A percentile compares a stretch with the other conserved stretches of the same genome.
These are phyloP conservation scores for Procambarus clarkii DNA, from an alignment of 1,140 invertebrate species.

Conservation along the genomic window DNA sequence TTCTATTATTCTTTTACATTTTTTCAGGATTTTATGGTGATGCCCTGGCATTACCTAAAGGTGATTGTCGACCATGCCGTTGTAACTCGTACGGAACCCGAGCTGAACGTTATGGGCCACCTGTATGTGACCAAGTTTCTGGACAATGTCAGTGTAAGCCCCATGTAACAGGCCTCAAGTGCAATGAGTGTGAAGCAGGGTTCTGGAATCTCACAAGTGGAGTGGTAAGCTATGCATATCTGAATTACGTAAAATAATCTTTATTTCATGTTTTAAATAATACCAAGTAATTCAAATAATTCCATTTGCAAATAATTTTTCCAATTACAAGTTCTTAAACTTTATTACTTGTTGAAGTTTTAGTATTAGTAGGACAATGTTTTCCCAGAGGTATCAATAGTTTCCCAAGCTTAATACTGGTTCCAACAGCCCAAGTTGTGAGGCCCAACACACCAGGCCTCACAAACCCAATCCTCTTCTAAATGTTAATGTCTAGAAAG, in stretches of 20 bases:
- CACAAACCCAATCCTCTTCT: no score
- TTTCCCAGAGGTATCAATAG: no score
- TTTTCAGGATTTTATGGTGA: conserved; percentile 88
- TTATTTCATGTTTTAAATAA: no score
- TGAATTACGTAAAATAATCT: neutral
- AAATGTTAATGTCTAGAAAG: no score
- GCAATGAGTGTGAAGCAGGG: conserved; percentile 90
- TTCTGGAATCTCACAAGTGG: conserved; percentile 89
- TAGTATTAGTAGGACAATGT: no score
- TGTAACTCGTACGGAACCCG: conserved; percentile 89
- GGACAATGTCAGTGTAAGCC: conserved; percentile 92
- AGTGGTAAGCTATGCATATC: conserved; percentile 76
- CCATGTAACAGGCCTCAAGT: conserved; percentile 90
- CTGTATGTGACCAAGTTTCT: conserved; percentile 86
- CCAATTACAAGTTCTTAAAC: no score
- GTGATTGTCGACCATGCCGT: conserved; percentile 91
- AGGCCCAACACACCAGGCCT: no score
- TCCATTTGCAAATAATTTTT: no score
- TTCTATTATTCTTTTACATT: neutral
- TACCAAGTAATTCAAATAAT: no score
- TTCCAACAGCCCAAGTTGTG: no score
- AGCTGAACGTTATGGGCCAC: conserved; percentile 82
- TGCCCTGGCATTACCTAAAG: conserved; percentile 89
- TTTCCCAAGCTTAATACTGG: no score
- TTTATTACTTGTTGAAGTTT: no score